These are phyloP conservation scores for Platygyra sinensis DNA, from an alignment of 64 coral and sea anemone species.

Conservation along the genomic window DNA sequence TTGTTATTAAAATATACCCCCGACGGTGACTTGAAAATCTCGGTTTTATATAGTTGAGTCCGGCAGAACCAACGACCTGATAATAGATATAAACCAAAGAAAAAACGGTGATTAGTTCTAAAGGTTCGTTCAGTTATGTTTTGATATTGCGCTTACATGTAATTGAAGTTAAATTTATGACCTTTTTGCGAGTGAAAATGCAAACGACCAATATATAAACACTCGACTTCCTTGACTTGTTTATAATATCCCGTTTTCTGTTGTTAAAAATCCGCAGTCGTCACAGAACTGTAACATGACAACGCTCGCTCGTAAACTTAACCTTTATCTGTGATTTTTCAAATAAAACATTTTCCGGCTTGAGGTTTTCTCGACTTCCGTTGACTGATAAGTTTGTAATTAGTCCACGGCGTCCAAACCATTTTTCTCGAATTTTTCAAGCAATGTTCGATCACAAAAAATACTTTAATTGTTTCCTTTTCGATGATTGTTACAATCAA, in stretches of 20 bases:
- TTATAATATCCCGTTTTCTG: constrained; percentile 2
- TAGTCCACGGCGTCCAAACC: not conserved
- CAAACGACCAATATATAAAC: not conserved
- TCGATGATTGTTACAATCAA: too few relatives aligned
- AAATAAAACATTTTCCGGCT: not conserved
- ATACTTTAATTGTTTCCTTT: too few relatives aligned
- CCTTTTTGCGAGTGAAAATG: not conserved
- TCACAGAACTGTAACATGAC: too few relatives aligned
- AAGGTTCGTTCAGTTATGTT: not conserved
- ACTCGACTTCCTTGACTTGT: not conserved
- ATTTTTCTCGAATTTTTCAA: not conserved
- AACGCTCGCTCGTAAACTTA: not conserved
- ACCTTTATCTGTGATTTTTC: not conserved
- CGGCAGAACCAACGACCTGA: not conserved
- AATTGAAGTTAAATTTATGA: not conserved
- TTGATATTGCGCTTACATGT: not conserved
- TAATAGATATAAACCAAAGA: constrained; percentile 28
- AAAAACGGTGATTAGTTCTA: not conserved
- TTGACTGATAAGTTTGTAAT: not conserved
- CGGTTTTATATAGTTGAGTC: not conserved
- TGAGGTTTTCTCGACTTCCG: not conserved
- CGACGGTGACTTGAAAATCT: not conserved
- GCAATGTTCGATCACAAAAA: too few relatives aligned
- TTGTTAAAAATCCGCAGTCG: not conserved
- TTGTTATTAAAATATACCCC: constrained; percentile 9